Percentiles rank a stretch among this genome's conserved stretches.
Conservation (phyloP, 2,888 invertebrate genomes). For the Caenorhabditis drosophilae region DNA sequence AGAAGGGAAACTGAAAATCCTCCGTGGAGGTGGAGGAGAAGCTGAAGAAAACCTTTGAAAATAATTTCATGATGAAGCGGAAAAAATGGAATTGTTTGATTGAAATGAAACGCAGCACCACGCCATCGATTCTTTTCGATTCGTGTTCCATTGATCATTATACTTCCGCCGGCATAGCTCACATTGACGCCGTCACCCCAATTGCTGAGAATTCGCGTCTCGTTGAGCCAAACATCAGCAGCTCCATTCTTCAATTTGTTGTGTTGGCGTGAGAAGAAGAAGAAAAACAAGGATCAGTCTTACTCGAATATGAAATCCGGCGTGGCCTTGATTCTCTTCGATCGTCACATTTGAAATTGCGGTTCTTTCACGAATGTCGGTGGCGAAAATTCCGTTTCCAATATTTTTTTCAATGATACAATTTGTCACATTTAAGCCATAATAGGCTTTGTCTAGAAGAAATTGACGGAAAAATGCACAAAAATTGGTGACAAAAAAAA, state of each 20-base stretch:
- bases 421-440: slow-evolving; percentile 85
- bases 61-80: slow-evolving; percentile 84
- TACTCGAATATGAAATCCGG: slow-evolving; percentile 49
- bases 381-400: slow-evolving; percentile 89
- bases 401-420: slow-evolving; percentile 86
- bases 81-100: slow-evolving; percentile 83
- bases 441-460: slow-evolving; percentile 70
- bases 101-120: slow-evolving; percentile 85
- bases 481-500: not conserved
- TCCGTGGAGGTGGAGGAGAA: not conserved
- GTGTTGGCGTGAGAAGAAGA: not conserved
- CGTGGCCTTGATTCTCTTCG: slow-evolving; percentile 62
- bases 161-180: slow-evolving; percentile 89
- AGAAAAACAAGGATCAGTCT: not conserved
- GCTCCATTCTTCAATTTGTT: slow-evolving; percentile 78
- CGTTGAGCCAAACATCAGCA: slow-evolving; percentile 90
- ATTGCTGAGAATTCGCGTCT: slow-evolving; percentile 86
- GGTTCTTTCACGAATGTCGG: slow-evolving; percentile 79
- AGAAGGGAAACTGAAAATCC: not conserved
- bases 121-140: slow-evolving; percentile 86
- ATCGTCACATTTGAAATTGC: slow-evolving; percentile 67
- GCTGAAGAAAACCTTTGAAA: slow-evolving; percentile 55
- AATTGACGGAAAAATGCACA: not conserved
- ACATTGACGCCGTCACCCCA: slow-evolving; percentile 93
- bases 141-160: slow-evolving; percentile 86